These are phyloP conservation scores for Centroberyx gerrardi DNA, from an alignment of 2,797 vertebrate species.

Conservation along the genomic window DNA sequence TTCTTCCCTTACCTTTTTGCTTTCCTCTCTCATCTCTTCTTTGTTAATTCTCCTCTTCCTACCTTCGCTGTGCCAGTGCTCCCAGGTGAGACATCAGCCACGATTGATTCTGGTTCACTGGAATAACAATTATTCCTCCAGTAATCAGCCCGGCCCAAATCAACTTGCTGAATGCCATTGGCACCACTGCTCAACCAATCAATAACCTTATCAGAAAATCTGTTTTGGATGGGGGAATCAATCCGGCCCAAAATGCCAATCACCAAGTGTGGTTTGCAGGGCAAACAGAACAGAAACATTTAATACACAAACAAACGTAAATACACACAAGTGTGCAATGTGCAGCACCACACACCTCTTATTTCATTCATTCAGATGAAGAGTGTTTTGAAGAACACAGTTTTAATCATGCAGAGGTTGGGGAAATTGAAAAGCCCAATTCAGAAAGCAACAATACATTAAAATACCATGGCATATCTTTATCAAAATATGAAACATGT, in stretches of 20 bases:
- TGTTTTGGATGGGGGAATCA: conserved; percentile 89
- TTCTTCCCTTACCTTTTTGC: not conserved
- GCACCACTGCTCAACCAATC: conserved; percentile 87
- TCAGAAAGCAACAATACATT: not conserved
- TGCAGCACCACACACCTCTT: not conserved
- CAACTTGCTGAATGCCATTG: conserved; percentile 93
- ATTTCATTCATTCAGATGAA: not conserved
- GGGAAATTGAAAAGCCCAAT: no score
- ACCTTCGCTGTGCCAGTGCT: conserved; percentile 53
- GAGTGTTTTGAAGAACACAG: no score
- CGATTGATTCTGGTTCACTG: conserved; percentile 93
- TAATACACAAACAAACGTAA: conserved; percentile 39
- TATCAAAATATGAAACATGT: no score
- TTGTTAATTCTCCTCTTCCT: conserved; percentile 53
- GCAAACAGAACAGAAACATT: conserved; percentile 76
- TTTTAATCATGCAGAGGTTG: no score
- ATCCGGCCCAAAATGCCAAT: conserved; percentile 90
- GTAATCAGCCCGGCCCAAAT: conserved; percentile 93
- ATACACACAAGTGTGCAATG: conserved; percentile 16
- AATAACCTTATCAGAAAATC: conserved; percentile 94
- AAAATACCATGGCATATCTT: no score
- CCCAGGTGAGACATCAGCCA: conserved; percentile 86
- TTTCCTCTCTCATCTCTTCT: conserved; percentile 31
- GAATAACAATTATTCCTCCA: conserved; percentile 98
- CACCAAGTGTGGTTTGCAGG: conserved; percentile 88